A percentile compares a stretch with the other conserved stretches of the same genome.
Evolutionary conservation across 2,113 vertebrate species (phyloP).

Genomic region (Aphyosemion australe): DNA sequence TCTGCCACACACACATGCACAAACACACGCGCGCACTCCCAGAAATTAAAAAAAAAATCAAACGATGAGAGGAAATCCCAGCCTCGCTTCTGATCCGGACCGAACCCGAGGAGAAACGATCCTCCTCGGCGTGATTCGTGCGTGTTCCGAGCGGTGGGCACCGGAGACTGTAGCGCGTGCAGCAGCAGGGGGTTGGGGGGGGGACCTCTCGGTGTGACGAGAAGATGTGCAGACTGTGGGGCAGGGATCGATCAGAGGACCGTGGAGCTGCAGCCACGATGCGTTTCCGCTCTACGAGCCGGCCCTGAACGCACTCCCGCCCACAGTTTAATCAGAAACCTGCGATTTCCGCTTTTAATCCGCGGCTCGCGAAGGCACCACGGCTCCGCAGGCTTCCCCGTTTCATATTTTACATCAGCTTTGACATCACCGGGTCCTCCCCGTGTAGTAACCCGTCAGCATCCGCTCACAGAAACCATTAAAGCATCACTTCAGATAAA

Average conservation of each 20-base stretch:
- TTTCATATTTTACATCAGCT: constrained; percentile 64
- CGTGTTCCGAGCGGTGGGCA: constrained; percentile 64
- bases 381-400: constrained; percentile 65
- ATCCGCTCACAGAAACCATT: no score
- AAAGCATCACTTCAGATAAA: no score
- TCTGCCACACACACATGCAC: neutral
- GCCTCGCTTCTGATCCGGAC: constrained; percentile 48
- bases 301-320: constrained; percentile 57
- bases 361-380: constrained; percentile 31
- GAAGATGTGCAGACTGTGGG: constrained; percentile 21
- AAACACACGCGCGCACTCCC: constrained; percentile 36
- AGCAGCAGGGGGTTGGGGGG: constrained; percentile 74
- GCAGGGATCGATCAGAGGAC: no score
- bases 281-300: constrained; percentile 9
- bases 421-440: constrained; percentile 74
- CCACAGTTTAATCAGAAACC: constrained; percentile 32
- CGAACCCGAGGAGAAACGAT: constrained; percentile 41
- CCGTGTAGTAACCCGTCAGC: neutral
- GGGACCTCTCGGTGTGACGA: constrained; percentile 76
- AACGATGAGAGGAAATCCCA: constrained; percentile 72
- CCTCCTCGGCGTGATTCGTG: constrained; percentile 58
- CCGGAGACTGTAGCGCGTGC: constrained; percentile 67
- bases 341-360: constrained; percentile 30
- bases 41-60: constrained; percentile 52
- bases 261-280: constrained; percentile 29